Evolutionary conservation across 2,113 vertebrate species (phyloP).

Genomic region (Paramisgurnus dabryanus): DNA sequence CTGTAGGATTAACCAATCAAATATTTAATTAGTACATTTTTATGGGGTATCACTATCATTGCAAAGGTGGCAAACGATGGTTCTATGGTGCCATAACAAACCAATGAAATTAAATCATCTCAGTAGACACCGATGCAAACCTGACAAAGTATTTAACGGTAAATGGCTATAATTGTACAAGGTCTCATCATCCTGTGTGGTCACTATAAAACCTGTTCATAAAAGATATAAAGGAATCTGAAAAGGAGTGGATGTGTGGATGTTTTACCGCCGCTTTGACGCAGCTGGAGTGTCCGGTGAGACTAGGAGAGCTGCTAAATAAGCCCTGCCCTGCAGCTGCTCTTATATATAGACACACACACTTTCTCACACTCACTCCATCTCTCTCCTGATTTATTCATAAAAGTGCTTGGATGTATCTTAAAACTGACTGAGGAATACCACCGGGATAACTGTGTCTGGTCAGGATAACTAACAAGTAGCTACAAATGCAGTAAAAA

Average conservation of each 20-base stretch:
- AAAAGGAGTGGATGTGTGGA: constrained; percentile 18
- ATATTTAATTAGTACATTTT: no score
- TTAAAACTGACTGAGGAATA: not conserved
- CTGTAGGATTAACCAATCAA: no score
- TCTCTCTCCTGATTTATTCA: constrained; percentile 33
- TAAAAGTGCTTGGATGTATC: constrained; percentile 25
- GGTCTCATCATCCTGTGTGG: not conserved
- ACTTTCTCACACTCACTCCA: constrained; percentile 25
- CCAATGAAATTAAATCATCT: no score
- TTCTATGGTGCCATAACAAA: no score
- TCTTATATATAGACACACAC: constrained; percentile 54
- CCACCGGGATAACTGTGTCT: constrained; percentile 7
- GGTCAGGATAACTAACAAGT: constrained; percentile 27
- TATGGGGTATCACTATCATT: no score
- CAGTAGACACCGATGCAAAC: no score
- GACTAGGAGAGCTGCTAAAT: constrained; percentile 53
- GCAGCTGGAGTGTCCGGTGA: constrained; percentile 56
- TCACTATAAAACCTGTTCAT: not conserved
- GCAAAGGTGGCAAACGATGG: no score
- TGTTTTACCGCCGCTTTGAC: constrained; percentile 50
- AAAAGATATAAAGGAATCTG: constrained; percentile 24
- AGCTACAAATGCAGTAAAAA: constrained; percentile 11
- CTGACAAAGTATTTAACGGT: constrained; percentile 4
- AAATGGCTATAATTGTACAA: not conserved
- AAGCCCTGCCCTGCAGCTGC: constrained; percentile 52